These are phyloP conservation scores for Brachionus rubens DNA, from an alignment of 1,140 invertebrate species.

Conservation along the genomic window DNA sequence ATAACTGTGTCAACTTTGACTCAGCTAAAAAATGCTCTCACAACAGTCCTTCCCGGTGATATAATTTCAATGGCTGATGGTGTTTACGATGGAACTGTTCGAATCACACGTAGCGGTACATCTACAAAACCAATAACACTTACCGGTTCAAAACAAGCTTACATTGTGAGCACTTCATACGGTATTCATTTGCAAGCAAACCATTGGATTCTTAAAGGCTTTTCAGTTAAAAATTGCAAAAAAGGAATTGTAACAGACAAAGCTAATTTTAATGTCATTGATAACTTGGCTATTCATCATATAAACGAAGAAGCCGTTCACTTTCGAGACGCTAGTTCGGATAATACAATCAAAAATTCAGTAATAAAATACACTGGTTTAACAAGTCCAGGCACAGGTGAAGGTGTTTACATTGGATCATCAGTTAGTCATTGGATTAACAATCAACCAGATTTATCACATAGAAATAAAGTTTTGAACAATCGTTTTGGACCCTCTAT, in stretches of 20 bases:
- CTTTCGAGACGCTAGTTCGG: not conserved
- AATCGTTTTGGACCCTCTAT: constrained; percentile 10
- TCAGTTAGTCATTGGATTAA: constrained; percentile 12
- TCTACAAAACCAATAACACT: not conserved
- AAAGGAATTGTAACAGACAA: constrained; percentile 12
- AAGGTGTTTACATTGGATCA: constrained; percentile 18
- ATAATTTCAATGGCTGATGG: constrained; percentile 2
- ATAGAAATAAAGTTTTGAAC: constrained; percentile 28
- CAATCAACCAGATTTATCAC: not conserved
- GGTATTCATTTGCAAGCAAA: constrained; percentile 8
- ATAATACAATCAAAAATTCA: constrained; percentile 11
- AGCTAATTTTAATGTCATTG: not conserved
- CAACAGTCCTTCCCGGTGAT: not conserved
- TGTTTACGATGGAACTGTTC: not conserved
- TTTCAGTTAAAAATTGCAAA: not conserved
- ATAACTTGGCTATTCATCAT: constrained; percentile 14
- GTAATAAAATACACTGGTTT: constrained; percentile 14
- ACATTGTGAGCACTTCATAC: not conserved
- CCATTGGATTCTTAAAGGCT: constrained; percentile 8
- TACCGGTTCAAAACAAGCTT: not conserved
- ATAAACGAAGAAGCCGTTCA: constrained; percentile 37
- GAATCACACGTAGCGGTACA: not conserved
- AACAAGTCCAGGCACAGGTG: not conserved
- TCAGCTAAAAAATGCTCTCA: not conserved
- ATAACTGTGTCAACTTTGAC: not conserved